Evolutionary conservation across 2,797 vertebrate species (phyloP).

Genomic region (Galago senegalensis): DNA sequence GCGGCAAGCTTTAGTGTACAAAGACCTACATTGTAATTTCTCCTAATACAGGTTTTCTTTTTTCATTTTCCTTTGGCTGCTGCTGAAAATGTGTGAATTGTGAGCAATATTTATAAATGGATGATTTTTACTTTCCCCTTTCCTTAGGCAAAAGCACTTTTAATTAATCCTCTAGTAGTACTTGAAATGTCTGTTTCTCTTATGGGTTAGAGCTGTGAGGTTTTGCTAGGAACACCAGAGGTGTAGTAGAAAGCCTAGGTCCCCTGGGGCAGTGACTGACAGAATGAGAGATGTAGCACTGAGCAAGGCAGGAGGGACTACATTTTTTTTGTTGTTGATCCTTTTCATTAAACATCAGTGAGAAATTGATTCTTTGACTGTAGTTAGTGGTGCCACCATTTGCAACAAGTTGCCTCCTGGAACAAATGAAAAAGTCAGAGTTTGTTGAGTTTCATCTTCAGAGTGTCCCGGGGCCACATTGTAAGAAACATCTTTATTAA

Average conservation of each 20-base stretch:
- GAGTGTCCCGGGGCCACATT: not conserved
- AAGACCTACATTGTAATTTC: not conserved
- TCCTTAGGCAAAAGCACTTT: not conserved
- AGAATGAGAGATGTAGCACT: rapidly evolving
- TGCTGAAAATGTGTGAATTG: not conserved
- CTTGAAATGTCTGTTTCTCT: not conserved
- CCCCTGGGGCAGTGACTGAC: not conserved
- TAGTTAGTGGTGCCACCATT: not conserved
- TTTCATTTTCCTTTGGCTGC: not conserved
- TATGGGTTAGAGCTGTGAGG: not conserved
- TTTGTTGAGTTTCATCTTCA: not conserved
- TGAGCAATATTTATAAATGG: not conserved
- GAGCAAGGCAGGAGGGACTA: not conserved
- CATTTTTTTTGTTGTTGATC: not conserved
- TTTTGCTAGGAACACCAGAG: not conserved
- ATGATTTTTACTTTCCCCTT: not conserved
- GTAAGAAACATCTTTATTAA: not conserved
- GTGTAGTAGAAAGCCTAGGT: not conserved
- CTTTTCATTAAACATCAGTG: not conserved
- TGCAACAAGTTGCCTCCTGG: constrained; percentile 19
- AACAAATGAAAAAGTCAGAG: not conserved
- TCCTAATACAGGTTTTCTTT: not conserved
- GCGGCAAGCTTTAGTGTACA: not conserved
- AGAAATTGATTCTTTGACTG: not conserved
- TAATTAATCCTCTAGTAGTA: not conserved